Base-by-base conservation (phyloP, 2,888 invertebrate genomes). In the Diaperis boleti region DNA sequence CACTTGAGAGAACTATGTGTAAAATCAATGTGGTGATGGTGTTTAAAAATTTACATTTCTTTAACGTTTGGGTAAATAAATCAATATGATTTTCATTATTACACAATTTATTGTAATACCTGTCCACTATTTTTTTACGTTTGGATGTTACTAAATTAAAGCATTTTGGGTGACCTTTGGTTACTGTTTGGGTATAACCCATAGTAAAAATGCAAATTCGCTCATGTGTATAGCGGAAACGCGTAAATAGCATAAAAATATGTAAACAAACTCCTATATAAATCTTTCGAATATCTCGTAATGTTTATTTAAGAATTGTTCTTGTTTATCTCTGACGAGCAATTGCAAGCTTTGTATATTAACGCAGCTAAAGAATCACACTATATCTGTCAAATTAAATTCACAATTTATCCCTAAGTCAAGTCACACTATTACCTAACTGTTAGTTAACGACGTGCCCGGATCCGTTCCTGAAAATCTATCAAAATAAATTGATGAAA, bases 241-340 rank as follows among this genome's bases (percentile, higher is more conserved):
- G 8, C 14, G 22, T 52, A 52, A 52, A 39, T 52, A 37, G 39
- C 37, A 15, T 14, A 52, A 39, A 52, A 52, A 52, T 52, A 52
- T 20, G 14, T 39, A 52, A 52, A 52, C 39, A 52, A 52, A 39
- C 52, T 13, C 14, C 2, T 3, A 20, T 11, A 39, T 52, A 52
- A 52, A 52, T 52, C 52, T 52, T 52, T 52, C 52, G 13, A 52
- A 37, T 15, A 39, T 52, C 22, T 11, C 39, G 52, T 52, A 52
- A 52, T 52, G 52, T 52, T 52, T 52, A 39, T 52, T 52, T 52
- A 39, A 52, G 52, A 39, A 52, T 52, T 52, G 52, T 52, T 52
- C 39, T 13, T 52, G 52, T 52, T 52, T 52, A 52, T 52, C 11
- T 8, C 39, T 11, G 8, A 39, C 20, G 18, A 14, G 52, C 52